Conservation (phyloP, 2,888 invertebrate species). For the Trachelus iudaicus region DNA sequence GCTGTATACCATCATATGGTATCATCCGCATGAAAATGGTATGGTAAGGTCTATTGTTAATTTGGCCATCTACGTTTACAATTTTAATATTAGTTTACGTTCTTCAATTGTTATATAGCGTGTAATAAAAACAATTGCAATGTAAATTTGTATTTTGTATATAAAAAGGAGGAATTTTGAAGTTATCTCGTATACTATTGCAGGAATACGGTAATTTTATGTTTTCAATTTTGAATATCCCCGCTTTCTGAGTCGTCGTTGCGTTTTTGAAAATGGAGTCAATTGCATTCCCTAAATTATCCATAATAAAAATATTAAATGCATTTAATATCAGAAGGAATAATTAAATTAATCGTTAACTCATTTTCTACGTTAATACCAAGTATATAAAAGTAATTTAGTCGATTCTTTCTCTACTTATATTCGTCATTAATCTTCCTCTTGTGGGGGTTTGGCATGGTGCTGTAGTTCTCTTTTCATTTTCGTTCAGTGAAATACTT, state of each 20-base stretch:
- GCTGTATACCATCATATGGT: not conserved
- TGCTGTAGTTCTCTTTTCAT: constrained; percentile 14
- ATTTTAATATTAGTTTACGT: not conserved
- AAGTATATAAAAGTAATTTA: not conserved
- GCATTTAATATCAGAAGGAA: not conserved
- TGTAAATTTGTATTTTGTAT: not conserved
- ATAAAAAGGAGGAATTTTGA: not conserved
- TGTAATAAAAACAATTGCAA: not conserved
- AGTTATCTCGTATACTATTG: not conserved
- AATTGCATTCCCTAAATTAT: not conserved
- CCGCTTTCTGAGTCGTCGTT: not conserved
- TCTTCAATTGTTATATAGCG: not conserved
- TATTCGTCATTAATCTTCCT: constrained; percentile 15
- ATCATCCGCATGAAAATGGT: not conserved
- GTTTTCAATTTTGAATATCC: not conserved
- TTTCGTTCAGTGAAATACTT: constrained; percentile 19
- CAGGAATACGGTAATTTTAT: not conserved
- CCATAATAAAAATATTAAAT: not conserved
- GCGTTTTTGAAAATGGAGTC: not conserved
- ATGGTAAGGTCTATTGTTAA: not conserved
- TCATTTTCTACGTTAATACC: not conserved
- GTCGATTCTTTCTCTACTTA: not conserved
- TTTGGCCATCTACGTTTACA: not conserved
- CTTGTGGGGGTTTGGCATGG: constrained; percentile 19
- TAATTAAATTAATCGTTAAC: not conserved